A percentile compares a stretch with the other conserved stretches of the same genome.
Evolutionary conservation across 2,888 invertebrate species (phyloP).

Genomic region (Drosophila cracens): DNA sequence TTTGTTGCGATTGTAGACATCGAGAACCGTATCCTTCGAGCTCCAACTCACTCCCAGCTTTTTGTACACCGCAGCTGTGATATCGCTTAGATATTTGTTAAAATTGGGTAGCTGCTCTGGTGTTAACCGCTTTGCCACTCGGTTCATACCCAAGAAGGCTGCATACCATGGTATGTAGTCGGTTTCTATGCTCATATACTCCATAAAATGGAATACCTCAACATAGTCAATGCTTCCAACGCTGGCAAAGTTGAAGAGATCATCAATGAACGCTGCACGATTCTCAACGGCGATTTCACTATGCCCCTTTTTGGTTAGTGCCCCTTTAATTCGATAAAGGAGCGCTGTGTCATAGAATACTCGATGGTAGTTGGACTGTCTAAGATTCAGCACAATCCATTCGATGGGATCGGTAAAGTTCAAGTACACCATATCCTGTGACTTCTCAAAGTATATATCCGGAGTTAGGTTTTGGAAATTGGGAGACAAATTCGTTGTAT

Average conservation of each 20-base stretch:
- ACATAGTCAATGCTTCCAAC: constrained; percentile 83
- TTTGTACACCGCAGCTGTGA: constrained; percentile 85
- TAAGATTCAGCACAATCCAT: constrained; percentile 81
- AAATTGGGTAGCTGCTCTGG: constrained; percentile 65
- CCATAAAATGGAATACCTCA: constrained; percentile 87
- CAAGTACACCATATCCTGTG: constrained; percentile 11
- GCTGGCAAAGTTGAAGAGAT: constrained; percentile 88
- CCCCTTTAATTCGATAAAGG: constrained; percentile 84
- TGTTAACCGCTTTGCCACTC: constrained; percentile 60
- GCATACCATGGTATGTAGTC: constrained; percentile 93
- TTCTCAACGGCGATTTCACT: constrained; percentile 85
- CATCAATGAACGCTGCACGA: constrained; percentile 91
- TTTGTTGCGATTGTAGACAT: constrained; percentile 87
- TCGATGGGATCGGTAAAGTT: constrained; percentile 47
- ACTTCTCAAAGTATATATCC: constrained; percentile 56
- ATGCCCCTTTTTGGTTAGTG: constrained; percentile 54
- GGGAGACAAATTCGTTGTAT: constrained; percentile 62
- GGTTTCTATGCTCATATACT: constrained; percentile 89
- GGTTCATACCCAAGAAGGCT: constrained; percentile 84
- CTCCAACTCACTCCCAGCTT: constrained; percentile 85
- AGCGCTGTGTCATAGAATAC: constrained; percentile 89
- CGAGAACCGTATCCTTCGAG: constrained; percentile 86
- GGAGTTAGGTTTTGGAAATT: constrained; percentile 73
- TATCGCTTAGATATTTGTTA: constrained; percentile 84
- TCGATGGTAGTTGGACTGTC: constrained; percentile 86